phyloP scores from a whole-genome alignment of 2,888 invertebrate species.

The Amiota communis region DNA sequence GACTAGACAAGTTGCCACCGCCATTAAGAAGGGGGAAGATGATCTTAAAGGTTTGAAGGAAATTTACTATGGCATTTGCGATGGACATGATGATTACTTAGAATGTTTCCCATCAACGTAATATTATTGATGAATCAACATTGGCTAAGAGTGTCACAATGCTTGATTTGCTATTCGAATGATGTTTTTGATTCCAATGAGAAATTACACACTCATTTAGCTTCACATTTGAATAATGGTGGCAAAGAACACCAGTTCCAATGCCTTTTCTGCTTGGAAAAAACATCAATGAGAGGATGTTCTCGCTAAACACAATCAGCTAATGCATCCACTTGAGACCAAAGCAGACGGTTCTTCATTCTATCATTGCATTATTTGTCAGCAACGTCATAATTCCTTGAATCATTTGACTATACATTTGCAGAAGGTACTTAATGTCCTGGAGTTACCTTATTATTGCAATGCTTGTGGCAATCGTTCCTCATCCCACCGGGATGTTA shows the following conservation, averaged over 20 bases:
- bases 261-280: slow-evolving; percentile 81
- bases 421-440: slow-evolving; percentile 84
- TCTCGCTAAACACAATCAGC: slow-evolving; percentile 80
- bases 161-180: slow-evolving; percentile 78
- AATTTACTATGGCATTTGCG: slow-evolving; percentile 69
- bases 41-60: slow-evolving; percentile 70
- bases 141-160: slow-evolving; percentile 72
- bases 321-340: slow-evolving; percentile 79
- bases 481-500: slow-evolving; percentile 86
- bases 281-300: slow-evolving; percentile 78
- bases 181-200: slow-evolving; percentile 81
- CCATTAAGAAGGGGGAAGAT: slow-evolving; percentile 63
- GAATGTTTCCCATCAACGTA: slow-evolving; percentile 64
- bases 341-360: slow-evolving; percentile 76
- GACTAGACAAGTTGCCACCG: slow-evolving; percentile 42
- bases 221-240: slow-evolving; percentile 78
- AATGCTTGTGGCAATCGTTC: slow-evolving; percentile 86
- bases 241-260: slow-evolving; percentile 73
- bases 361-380: slow-evolving; percentile 80
- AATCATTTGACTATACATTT: slow-evolving; percentile 83
- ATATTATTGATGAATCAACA: slow-evolving; percentile 38
- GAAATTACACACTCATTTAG: slow-evolving; percentile 82
- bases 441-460: slow-evolving; percentile 93
- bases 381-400: slow-evolving; percentile 79
- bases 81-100: slow-evolving; percentile 61